These are phyloP conservation scores for Coenonympha arcania DNA, from an alignment of 2,888 invertebrate species.

Conservation along the genomic window DNA sequence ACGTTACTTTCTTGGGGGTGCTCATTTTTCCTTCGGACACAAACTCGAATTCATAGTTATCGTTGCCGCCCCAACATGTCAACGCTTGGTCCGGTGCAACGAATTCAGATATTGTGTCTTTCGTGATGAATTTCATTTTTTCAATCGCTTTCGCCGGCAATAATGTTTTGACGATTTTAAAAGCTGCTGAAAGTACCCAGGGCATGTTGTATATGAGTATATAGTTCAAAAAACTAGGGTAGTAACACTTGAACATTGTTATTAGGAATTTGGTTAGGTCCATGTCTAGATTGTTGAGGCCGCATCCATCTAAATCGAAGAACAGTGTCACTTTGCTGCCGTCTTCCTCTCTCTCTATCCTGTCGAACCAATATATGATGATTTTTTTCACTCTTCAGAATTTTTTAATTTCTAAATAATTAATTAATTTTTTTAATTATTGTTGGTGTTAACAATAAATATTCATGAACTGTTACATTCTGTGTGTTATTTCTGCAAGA, in stretches of 20 bases:
- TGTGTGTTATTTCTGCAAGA: too few species aligned
- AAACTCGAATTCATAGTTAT: constrained; percentile 82
- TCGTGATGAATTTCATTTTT: constrained; percentile 87
- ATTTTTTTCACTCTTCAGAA: constrained; percentile 83
- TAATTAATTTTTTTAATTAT: too few species aligned
- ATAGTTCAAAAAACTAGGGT: constrained; percentile 89
- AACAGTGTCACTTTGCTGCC: constrained; percentile 86
- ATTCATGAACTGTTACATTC: too few species aligned
- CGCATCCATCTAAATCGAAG: constrained; percentile 93
- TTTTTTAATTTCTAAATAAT: too few species aligned
- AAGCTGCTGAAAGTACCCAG: constrained; percentile 93
- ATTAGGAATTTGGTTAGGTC: constrained; percentile 92
- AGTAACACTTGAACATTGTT: constrained; percentile 88
- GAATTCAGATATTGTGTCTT: constrained; percentile 81
- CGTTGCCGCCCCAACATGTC: constrained; percentile 85
- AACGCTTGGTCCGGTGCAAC: constrained; percentile 84
- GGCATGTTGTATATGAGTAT: constrained; percentile 95
- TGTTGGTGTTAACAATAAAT: too few species aligned
- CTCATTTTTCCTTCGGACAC: constrained; percentile 72
- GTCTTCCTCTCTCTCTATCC: constrained; percentile 82
- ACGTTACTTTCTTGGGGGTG: constrained; percentile 51
- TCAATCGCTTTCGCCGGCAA: constrained; percentile 91
- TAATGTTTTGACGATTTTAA: constrained; percentile 90
- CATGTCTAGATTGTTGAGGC: constrained; percentile 91
- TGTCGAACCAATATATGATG: constrained; percentile 90